Conservation (phyloP, 2,113 vertebrate species). For the Atrichornis clamosus region DNA sequence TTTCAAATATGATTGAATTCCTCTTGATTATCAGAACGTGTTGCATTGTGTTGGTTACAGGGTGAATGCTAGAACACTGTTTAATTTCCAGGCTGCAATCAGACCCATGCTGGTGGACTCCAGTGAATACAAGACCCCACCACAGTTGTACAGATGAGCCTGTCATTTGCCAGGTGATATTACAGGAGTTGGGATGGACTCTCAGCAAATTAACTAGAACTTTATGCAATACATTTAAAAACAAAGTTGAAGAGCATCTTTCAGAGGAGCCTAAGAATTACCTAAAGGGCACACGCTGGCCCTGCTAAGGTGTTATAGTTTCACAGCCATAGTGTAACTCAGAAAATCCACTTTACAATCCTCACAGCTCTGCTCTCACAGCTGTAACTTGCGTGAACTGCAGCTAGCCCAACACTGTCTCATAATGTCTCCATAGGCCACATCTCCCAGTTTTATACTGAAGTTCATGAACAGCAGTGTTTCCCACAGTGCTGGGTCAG, state of each 20-base stretch:
- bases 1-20: not conserved
- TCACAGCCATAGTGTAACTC: rapidly evolving
- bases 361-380: not conserved
- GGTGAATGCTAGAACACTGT: not conserved
- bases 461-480: not conserved
- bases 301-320: not conserved
- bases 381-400: not conserved
- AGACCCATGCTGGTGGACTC: not conserved
- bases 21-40: not conserved
- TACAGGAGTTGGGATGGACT: not conserved
- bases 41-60: not conserved
- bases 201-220: not conserved
- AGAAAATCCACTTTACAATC: not conserved
- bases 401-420: not conserved
- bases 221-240: not conserved
- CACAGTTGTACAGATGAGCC: not conserved
- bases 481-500: not conserved
- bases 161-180: not conserved
- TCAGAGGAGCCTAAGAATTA: not conserved
- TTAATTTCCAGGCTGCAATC: slow-evolving; percentile 10
- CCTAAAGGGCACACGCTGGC: rapidly evolving
- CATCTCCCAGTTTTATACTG: not conserved
- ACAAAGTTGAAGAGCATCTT: not conserved
- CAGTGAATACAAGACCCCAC: not conserved
- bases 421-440: not conserved